Evolutionary conservation across 2,113 vertebrate species (phyloP), one percentile per base, ranked within the genome.

Genomic region (Atherinomorus stipes): DNA sequence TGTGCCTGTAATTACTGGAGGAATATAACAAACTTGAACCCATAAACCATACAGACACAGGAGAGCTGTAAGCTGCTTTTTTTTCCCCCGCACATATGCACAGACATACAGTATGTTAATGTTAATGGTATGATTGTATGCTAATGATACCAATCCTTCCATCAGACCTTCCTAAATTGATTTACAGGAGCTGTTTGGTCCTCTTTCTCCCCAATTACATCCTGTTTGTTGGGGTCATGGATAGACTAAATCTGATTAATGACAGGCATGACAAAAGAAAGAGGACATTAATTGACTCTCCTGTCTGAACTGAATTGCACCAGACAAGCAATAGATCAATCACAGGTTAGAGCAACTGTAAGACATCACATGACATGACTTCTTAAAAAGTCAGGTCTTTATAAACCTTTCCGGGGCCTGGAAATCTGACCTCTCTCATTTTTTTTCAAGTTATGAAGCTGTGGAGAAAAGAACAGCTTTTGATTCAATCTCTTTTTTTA

Each of bases 251-350:
- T 76, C 54, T 80, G 49, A 65, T 60, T 70, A 70, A 57, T 26
- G 73, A 64, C 38, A 54, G 25, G 67, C 73, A 74, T 74, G 62
- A 81, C 65, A 73, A 85, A 77, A 62, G 51, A 73, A 78, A 82
- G 47, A 18, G 64, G 28, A 34, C 67, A 51, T 37, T 56, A 67
- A 74, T 34, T 56, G 58, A 81, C 56, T 71, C 61, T 64, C 26
- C 0, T 44, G 59, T 34, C 73, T 38, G n/a, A 74, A 31, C 16
- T 71, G 37, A 77, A 76, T 44, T 34, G 54, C 31, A 63, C 28
- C 34, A 64, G 66, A 63, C 44, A 64, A 11, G 3, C 40, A 45
- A n/a, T 54, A 68, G 25, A 78, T 40, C 23, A 64, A 13, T 56
- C 26, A 44, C 19, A 22, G 69, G 56, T 38, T 47, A 69, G 23